Conservation (phyloP, 1,140 invertebrate species). For the Solen grandis region DNA sequence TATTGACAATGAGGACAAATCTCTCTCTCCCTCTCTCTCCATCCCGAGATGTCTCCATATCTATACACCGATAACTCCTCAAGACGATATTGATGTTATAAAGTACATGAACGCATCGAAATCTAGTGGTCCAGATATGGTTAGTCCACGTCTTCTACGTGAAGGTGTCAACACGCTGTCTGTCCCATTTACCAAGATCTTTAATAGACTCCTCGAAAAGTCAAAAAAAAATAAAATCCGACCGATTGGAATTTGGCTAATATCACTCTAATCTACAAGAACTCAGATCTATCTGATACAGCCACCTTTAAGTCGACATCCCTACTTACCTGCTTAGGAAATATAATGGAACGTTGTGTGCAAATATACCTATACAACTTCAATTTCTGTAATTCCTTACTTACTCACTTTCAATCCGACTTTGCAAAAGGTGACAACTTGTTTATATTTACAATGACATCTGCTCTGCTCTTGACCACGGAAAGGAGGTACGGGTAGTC, state of each 20-base stretch:
- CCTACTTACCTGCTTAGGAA: slow-evolving; percentile 14
- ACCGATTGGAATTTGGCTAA: slow-evolving; percentile 1
- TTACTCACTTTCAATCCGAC: slow-evolving; percentile 31
- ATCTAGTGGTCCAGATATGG: not conserved
- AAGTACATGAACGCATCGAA: not conserved
- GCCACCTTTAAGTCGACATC: slow-evolving; percentile 45
- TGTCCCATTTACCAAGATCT: not conserved
- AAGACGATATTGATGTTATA: not conserved
- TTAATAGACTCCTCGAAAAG: not conserved
- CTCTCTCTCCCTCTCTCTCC: not conserved
- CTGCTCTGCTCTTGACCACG: not conserved
- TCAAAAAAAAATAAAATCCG: not conserved
- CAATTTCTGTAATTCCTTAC: slow-evolving; percentile 21
- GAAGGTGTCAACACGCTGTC: not conserved
- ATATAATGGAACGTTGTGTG: slow-evolving; percentile 45
- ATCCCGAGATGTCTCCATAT: not conserved
- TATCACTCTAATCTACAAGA: slow-evolving; percentile 9
- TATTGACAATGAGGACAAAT: not conserved
- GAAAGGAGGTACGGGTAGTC: slow-evolving; percentile 9
- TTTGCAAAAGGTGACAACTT: slow-evolving; percentile 25
- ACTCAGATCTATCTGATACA: not conserved
- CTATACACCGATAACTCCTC: not conserved
- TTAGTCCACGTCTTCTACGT: not conserved
- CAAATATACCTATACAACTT: slow-evolving; percentile 48
- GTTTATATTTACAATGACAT: slow-evolving; percentile 32